Evolutionary conservation across 2,113 vertebrate species (phyloP).

Genomic region (Dasypus novemcinctus): DNA sequence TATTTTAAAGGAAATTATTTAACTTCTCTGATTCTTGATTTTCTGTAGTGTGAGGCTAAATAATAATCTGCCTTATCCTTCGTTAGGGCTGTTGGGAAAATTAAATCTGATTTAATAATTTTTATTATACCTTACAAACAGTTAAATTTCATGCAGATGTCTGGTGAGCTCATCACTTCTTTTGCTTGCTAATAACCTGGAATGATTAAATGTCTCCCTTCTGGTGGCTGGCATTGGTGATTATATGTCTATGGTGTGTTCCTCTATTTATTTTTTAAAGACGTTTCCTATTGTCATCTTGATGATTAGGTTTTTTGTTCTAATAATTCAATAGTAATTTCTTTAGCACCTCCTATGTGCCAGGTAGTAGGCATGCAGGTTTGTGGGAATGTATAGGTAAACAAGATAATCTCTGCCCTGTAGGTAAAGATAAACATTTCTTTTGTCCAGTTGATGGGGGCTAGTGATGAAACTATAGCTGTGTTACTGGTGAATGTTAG

Average conservation of each 20-base stretch:
- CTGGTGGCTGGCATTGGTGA: background rate
- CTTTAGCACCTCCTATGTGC: background rate
- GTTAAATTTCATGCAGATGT: background rate
- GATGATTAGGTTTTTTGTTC: background rate
- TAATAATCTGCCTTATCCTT: background rate
- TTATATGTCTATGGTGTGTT: slow-evolving; percentile 6
- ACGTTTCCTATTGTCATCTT: background rate
- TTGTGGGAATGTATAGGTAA: background rate
- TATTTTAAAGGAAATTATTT: slow-evolving; percentile 12
- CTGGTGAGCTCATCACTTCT: background rate
- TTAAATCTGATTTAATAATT: slow-evolving; percentile 29
- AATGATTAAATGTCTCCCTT: background rate
- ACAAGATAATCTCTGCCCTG: background rate
- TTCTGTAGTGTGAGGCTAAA: background rate
- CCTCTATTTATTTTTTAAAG: background rate
- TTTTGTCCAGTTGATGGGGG: background rate
- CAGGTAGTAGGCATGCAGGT: background rate
- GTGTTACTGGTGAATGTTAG: background rate
- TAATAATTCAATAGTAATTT: background rate
- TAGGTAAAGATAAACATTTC: background rate
- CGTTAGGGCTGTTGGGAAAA: background rate
- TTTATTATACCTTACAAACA: background rate
- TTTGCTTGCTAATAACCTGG: background rate
- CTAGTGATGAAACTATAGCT: background rate
- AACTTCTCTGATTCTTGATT: background rate